These are phyloP conservation scores for Drosophila sechellia DNA, from an alignment of 1,140 invertebrate genomes.

Conservation along the genomic window DNA sequence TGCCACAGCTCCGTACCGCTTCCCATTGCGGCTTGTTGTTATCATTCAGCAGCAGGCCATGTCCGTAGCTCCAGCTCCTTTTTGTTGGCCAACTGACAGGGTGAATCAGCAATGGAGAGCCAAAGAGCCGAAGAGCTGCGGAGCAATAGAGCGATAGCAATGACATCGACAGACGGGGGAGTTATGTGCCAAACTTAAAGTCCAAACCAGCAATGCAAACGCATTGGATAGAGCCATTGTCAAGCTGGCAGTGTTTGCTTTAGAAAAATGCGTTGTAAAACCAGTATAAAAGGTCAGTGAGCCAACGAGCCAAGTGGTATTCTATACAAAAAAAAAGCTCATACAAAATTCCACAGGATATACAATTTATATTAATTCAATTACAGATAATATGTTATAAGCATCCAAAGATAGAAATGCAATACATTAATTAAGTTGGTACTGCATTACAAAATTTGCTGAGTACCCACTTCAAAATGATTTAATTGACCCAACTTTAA, in stretches of 20 bases:
- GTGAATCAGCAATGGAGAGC: slow-evolving; percentile 19
- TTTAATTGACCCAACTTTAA: slow-evolving; percentile 22
- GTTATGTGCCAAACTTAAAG: slow-evolving; percentile 52
- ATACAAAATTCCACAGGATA: no score
- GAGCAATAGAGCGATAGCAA: slow-evolving; percentile 19
- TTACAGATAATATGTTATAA: no score
- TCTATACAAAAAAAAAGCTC: neutral
- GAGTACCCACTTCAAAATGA: slow-evolving; percentile 1
- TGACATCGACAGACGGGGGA: slow-evolving; percentile 64
- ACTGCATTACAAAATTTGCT: no score
- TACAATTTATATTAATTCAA: no score
- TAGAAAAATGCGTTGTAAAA: neutral
- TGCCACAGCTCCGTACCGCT: slow-evolving; percentile 59
- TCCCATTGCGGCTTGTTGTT: slow-evolving; percentile 67
- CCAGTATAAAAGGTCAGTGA: no score
- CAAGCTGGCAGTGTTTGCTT: slow-evolving; percentile 11
- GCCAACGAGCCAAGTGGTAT: neutral
- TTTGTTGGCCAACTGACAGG: slow-evolving; percentile 45
- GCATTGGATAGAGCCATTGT: neutral
- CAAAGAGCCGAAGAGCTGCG: slow-evolving; percentile 18
- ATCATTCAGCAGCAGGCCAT: slow-evolving; percentile 77
- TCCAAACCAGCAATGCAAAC: slow-evolving; percentile 7
- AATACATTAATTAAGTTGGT: no score
- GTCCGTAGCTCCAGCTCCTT: slow-evolving; percentile 43
- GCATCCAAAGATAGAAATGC: no score